Evolutionary conservation across 2,113 vertebrate species (phyloP), one percentile per base, ranked within the genome.

Genomic region (Grammomys surdaster): DNA sequence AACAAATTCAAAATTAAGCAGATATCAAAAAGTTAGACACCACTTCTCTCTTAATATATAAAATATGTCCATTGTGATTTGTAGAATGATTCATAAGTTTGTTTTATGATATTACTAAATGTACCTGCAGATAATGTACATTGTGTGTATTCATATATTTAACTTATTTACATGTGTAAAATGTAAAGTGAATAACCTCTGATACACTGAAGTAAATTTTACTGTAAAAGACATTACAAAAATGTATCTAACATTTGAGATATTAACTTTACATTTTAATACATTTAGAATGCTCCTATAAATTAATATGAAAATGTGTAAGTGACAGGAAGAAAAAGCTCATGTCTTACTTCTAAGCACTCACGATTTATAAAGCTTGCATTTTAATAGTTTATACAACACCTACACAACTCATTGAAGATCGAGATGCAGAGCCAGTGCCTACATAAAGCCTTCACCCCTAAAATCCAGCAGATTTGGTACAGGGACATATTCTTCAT

Each of bases 1-100:
- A 93, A 94, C 24, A 94, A 91, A 95, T 3, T 16, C 26, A 91
- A 51, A 82, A 77, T 73, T 91, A 87, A 89, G 87, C 3, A 89
- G 69, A 82, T 33, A 75, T 48, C 10, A 46, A 26, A 76, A 89
- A 5, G 54, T 51, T 81, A 87, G 54, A 7, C 2, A 20, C 17
- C 77, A 10, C 22, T 91, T 93, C 14, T 87, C 48, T 75, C 46
- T 89, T 87, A 89, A 46, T 88, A 84, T 63, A 78, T 88, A 88
- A 69, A 89, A 80, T 63, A 26, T 84, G 36, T 54, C 31, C 16
- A 80, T 77, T 31, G 43, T 28, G 69, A 9, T 93, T 46, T 48
- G 7, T 28, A 77, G 36, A 94, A 36, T 92, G 81, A 60, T 51
- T 92, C 48, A 70, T 92, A 86, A 87, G n/a, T 81, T 92, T 92